Conservation (phyloP, 2,888 invertebrate species). For the Idaea biselata region DNA sequence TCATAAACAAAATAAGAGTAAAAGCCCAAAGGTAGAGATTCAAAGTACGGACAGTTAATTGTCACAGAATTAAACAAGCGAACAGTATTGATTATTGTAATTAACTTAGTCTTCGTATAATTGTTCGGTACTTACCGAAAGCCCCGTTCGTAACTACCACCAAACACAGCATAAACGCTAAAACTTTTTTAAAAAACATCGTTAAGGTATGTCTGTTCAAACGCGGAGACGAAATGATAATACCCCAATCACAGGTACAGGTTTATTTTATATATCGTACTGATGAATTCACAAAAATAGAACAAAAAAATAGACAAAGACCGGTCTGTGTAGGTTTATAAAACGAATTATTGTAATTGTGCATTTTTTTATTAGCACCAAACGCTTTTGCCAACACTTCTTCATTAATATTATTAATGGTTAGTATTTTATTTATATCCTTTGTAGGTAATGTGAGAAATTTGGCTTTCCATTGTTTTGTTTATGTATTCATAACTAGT, state of each 20-base stretch:
- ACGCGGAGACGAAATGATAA: not conserved
- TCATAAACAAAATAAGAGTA: too few species aligned
- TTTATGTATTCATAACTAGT: not conserved
- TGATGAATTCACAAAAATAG: conserved; percentile 2
- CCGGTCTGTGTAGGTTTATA: not conserved
- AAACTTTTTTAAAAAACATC: conserved; percentile 12
- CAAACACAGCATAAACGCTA: conserved; percentile 9
- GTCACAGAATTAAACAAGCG: too few species aligned
- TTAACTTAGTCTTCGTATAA: too few species aligned
- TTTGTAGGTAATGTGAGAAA: not conserved
- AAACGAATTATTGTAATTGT: not conserved
- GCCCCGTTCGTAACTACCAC: conserved; percentile 16
- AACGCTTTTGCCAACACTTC: not conserved
- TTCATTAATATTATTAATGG: not conserved
- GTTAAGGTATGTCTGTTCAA: conserved; percentile 7
- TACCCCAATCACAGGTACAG: not conserved
- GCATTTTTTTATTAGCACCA: not conserved
- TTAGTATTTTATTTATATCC: not conserved
- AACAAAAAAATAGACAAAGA: not conserved
- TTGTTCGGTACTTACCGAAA: conserved; percentile 8
- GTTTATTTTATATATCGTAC: conserved; percentile 3
- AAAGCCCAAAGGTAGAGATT: too few species aligned
- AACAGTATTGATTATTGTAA: too few species aligned
- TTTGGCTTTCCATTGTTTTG: not conserved
- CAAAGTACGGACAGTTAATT: too few species aligned